phyloP scores from a whole-genome alignment of 53 echinoderm and acorn worm genomes.

The Hippasteria phrygiana region DNA sequence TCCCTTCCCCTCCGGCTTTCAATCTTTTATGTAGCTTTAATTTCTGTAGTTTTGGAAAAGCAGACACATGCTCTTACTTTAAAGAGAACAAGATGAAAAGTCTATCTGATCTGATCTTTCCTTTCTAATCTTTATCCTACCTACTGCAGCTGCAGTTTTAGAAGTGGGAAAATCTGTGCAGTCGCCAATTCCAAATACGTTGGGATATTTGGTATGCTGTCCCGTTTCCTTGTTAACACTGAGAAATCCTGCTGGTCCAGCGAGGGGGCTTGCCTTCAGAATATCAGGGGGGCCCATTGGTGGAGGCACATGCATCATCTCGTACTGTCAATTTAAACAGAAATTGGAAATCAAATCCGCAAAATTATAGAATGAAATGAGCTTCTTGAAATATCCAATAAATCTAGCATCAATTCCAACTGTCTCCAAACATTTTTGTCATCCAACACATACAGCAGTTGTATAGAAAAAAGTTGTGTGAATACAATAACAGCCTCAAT shows the following conservation, averaged over 20 bases:
- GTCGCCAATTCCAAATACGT: conserved; percentile 92
- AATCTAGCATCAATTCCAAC: too few relatives aligned
- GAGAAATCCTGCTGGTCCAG: conserved; percentile 77
- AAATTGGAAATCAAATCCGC: background rate
- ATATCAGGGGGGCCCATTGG: conserved; percentile 90
- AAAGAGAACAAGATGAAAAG: too few relatives aligned
- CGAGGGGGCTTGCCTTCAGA: conserved; percentile 82
- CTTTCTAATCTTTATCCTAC: conserved; percentile 73
- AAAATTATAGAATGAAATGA: background rate
- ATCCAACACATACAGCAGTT: too few relatives aligned
- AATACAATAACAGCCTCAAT: too few relatives aligned
- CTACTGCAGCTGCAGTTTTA: conserved; percentile 91
- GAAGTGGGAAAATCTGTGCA: conserved; percentile 95
- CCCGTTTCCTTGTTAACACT: conserved; percentile 86
- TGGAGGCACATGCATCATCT: conserved; percentile 89
- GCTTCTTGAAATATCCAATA: too few relatives aligned
- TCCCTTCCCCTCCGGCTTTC: too few relatives aligned
- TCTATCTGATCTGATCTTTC: too few relatives aligned
- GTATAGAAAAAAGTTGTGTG: too few relatives aligned
- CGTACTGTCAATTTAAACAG: conserved; percentile 75
- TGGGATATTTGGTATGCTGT: conserved; percentile 93
- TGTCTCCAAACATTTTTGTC: too few relatives aligned
- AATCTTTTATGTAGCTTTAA: too few relatives aligned
- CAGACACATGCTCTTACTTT: too few relatives aligned
- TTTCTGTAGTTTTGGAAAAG: too few relatives aligned